These are phyloP conservation scores for Acipenser transmontanus DNA, from an alignment of 2,797 vertebrate genomes.

Conservation along the genomic window DNA sequence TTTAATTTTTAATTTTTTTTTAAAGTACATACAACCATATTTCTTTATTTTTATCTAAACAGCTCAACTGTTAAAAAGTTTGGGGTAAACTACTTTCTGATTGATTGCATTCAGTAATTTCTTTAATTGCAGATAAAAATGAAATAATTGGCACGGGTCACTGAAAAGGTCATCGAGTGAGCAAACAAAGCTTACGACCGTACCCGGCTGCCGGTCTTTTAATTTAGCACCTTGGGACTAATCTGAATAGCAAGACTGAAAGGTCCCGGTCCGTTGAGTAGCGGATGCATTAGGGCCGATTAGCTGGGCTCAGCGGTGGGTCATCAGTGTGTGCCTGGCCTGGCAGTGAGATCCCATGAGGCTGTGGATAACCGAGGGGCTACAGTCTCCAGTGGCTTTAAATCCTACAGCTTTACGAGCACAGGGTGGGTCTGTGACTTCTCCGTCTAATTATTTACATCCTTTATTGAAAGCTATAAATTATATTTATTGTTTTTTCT, in stretches of 20 bases:
- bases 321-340: background rate
- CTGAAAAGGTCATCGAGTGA: background rate
- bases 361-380: background rate
- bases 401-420: background rate
- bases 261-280: background rate
- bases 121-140: no score
- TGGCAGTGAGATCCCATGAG: background rate
- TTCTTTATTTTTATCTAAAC: no score
- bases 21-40: no score
- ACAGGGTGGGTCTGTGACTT: background rate
- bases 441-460: conserved; percentile 1
- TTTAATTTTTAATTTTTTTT: no score
- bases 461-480: background rate
- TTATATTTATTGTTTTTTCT: background rate
- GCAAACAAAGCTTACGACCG: background rate
- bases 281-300: background rate
- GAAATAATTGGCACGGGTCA: background rate
- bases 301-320: background rate
- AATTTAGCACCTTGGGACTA: background rate
- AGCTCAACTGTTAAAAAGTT: no score
- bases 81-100: no score
- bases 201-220: background rate
- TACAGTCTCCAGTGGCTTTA: background rate
- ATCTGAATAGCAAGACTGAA: conserved; percentile 1
- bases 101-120: no score